A percentile compares a stretch with the other conserved stretches of the same genome.
Conservation (phyloP, 1,140 invertebrate species). For the Drosophila kanapiae region DNA sequence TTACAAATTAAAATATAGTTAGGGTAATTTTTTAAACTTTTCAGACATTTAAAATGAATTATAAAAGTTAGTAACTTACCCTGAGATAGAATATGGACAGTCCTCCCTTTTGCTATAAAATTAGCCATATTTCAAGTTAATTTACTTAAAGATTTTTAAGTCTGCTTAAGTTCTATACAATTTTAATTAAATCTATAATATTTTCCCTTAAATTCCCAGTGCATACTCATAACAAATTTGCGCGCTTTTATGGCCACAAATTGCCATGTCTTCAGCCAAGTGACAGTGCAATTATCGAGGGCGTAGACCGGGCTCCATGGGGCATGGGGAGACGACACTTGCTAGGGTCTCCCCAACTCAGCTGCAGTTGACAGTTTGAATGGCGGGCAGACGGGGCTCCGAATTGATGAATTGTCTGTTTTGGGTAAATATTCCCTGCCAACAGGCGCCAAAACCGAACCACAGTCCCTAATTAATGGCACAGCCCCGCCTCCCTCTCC, state of each 20-base stretch:
- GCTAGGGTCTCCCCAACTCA: conserved; percentile 36
- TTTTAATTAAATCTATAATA: background rate
- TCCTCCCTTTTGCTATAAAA: background rate
- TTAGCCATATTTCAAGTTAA: background rate
- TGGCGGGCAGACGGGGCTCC: conserved; percentile 38
- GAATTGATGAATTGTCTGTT: conserved; percentile 81
- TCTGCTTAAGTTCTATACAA: background rate
- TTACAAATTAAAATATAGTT: too few relatives aligned
- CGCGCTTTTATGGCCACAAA: conserved; percentile 82
- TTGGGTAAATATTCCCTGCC: conserved; percentile 53
- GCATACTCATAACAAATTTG: conserved; percentile 78
- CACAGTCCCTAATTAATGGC: conserved; percentile 36
- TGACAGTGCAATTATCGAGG: conserved; percentile 81
- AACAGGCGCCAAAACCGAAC: conserved; percentile 43
- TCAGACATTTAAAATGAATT: background rate
- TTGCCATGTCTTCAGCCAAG: conserved; percentile 82
- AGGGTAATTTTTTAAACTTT: background rate
- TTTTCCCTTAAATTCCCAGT: background rate
- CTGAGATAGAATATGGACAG: too few relatives aligned
- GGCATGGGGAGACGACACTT: conserved; percentile 19
- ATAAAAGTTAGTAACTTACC: too few relatives aligned
- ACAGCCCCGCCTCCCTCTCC: background rate
- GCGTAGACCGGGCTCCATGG: conserved; percentile 34
- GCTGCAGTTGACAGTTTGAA: conserved; percentile 79
- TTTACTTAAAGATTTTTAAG: background rate